Conservation (phyloP, 2,797 vertebrate genomes). For the Falco concolor region DNA sequence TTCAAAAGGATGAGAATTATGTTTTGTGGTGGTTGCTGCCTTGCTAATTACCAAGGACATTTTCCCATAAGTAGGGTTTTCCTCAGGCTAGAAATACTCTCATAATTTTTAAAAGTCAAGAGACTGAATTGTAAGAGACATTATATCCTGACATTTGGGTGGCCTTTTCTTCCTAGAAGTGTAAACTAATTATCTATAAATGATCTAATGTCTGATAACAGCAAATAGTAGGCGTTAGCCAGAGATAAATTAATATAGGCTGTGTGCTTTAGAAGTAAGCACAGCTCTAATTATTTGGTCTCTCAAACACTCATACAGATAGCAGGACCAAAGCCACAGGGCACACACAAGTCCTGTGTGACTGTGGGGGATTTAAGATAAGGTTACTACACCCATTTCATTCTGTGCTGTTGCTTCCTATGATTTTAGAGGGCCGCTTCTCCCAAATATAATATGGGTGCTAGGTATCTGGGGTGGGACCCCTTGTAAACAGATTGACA, state of each 20-base stretch:
- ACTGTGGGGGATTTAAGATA: neutral
- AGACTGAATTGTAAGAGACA: neutral
- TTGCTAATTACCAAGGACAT: neutral
- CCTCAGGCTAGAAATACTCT: neutral
- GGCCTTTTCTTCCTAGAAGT: neutral
- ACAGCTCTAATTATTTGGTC: neutral
- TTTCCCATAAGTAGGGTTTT: neutral
- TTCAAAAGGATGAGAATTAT: neutral
- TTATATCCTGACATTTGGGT: neutral
- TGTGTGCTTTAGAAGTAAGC: neutral
- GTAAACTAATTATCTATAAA: neutral
- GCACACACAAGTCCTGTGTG: neutral
- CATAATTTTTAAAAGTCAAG: neutral
- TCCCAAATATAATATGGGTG: neutral
- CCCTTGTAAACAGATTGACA: rapidly evolving
- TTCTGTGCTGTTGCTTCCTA: neutral
- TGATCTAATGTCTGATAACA: neutral
- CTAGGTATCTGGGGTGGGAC: neutral
- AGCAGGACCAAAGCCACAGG: neutral
- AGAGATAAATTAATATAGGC: neutral
- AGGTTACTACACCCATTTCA: neutral
- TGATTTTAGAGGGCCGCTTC: neutral
- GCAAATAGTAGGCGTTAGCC: neutral
- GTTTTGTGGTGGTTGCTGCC: neutral
- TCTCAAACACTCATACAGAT: neutral